Evolutionary conservation across 1,140 invertebrate species (phyloP).

Genomic region (Bacillus rossius): DNA sequence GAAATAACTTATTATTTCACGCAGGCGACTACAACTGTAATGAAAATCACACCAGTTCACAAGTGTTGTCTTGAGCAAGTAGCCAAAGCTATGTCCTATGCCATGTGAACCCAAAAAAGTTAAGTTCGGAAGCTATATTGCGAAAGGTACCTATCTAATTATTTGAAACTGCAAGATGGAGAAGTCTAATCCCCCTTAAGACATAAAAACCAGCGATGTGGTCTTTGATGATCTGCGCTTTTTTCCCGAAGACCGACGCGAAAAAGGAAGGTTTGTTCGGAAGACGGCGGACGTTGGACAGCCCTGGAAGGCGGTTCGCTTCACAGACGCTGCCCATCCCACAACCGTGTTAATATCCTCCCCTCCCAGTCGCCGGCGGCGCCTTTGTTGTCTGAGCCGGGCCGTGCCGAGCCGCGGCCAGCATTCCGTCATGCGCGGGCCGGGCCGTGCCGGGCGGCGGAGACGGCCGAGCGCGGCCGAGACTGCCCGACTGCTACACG

Average conservation of each 20-base stretch:
- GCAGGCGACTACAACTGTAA: too few species aligned
- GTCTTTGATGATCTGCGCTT: too few species aligned
- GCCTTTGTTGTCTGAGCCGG: constrained; percentile 2
- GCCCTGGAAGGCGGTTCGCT: constrained; percentile 1
- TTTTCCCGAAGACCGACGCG: not conserved
- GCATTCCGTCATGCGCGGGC: constrained; percentile 12
- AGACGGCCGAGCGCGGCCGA: not conserved
- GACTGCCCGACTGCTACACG: not conserved
- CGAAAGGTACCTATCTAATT: too few species aligned
- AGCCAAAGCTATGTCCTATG: too few species aligned
- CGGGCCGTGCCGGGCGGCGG: not conserved
- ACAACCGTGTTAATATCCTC: constrained; percentile 14
- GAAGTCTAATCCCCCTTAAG: too few species aligned
- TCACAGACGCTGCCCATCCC: constrained; percentile 7
- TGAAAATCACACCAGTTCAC: too few species aligned
- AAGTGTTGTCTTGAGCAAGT: too few species aligned
- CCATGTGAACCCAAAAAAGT: too few species aligned
- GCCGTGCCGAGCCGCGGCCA: constrained; percentile 1
- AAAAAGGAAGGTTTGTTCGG: not conserved
- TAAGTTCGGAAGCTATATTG: too few species aligned
- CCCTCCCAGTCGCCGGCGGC: constrained; percentile 3
- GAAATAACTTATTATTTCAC: too few species aligned
- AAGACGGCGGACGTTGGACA: not conserved
- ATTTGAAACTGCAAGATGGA: too few species aligned
- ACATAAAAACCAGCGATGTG: too few species aligned